Evolutionary conservation across 2,113 vertebrate species (phyloP), one percentile per base, ranked within the genome.

Genomic region (Oncorhynchus clarkii): DNA sequence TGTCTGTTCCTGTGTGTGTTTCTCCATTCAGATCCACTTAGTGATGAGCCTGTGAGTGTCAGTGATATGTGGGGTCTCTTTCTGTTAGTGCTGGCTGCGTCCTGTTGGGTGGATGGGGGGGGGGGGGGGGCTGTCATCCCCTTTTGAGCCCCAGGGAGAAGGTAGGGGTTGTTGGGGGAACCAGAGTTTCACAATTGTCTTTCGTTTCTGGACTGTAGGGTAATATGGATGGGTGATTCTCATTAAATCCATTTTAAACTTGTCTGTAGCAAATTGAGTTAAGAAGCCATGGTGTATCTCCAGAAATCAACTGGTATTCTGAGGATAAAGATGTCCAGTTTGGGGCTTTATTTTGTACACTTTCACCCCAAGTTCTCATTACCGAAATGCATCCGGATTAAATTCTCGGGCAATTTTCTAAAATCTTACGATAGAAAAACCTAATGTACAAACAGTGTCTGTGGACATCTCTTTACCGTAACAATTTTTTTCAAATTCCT

Each of bases 61-160:
- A 39, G 67, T 16, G 27, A 54, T 70, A 22, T 57, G 3, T 11
- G 49, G 13, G 16, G 16, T 54, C 11, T 72, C 7, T 59, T 24
- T 72, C 72, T 65, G 24, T 26, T 48, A 1, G 14, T 54, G 60
- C 60, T 31, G 14, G 72, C 60, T 39, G 34, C 26, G 72, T 22
- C 59, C 71, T 3, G 2, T 34, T 22, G 74, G 70, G 75, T 1
- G 22, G 22, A 24, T 24, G 78, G 78, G 83, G 75, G 1, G 0
- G 18, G 74, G 70, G 76, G 78, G 78, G 83, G 75, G 1, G 67
- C 49, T 45, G 74, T 82, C 80, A 77, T 77, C 73, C 80, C 70
- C 68, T 69, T 57, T 65, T 68, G 75, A 80, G 73, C 76, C 71
- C 72, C 12, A 70, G 29, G 72, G 75, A 72, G 31, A 60, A 59